Base-by-base conservation (phyloP, 2,888 invertebrate species). In the Hypercompe scribonia region DNA sequence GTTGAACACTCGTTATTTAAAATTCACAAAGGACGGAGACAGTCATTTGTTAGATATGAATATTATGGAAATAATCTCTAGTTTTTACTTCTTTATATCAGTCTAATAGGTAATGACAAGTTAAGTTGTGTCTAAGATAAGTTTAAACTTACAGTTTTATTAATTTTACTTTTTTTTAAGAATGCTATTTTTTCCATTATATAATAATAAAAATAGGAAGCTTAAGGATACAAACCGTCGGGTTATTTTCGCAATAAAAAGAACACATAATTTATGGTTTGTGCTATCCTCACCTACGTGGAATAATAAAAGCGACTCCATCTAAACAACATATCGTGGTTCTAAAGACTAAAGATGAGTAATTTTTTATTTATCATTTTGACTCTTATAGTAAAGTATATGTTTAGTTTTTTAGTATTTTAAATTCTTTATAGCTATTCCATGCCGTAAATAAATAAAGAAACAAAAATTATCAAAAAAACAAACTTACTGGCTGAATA, bases 1-100 rank as follows among this genome's bases (percentile, higher is more conserved):
- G 85, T 79, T 83, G 76, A 81, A 79, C 31, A 39, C 73, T 74
- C 79, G 77, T 84, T 69, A 79, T 73, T 84, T 76, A 78, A 4
- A 77, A 73, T 36, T 69, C 74, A 67, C 71, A 72, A 73, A 78
- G 74, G 70, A 77, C 73, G 67, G 72, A 79, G 79, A 81, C 83
- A 74, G 46, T 73, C 61, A 74, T 74, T 75, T 42, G 58, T 69
- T 70, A 71, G 34, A 58, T 65, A 74, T 54, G 71, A 75, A 75
- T 71, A 66, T 69, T 70, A 74, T 65, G 76, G 78, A 78, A 74
- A 73, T 67, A 64, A 67, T 54, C 71, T 58, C 67, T 28, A 34
- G 13, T 63, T 33, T 70, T 67, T 50, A 33, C 71, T 66, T 64
- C 1, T 46, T 66, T 68, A 24, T 24, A 71, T 46, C 21, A 46